phyloP scores from a whole-genome alignment of 2,113 vertebrate genomes.

The Ictidomys tridecemlineatus region DNA sequence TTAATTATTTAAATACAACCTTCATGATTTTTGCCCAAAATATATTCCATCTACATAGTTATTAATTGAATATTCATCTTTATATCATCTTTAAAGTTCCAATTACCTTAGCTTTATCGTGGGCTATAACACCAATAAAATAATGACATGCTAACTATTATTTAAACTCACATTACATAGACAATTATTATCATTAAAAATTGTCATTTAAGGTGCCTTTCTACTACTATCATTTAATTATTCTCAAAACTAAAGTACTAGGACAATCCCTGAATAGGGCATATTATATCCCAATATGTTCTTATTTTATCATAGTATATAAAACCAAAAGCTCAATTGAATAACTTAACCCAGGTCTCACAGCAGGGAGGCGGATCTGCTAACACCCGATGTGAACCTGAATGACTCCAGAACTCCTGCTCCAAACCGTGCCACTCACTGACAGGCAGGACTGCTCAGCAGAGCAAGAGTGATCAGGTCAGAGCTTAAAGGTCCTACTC shows the following conservation, averaged over 20 bases:
- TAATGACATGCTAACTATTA: background rate
- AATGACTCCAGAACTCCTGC: background rate
- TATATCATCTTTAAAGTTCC: constrained; percentile 22
- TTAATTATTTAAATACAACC: background rate
- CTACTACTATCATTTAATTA: constrained; percentile 47
- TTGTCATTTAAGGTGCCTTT: background rate
- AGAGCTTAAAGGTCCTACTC: background rate
- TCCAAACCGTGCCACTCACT: background rate
- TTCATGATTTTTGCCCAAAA: constrained; percentile 30
- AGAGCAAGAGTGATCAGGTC: background rate
- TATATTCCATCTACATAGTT: background rate
- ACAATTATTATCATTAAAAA: background rate
- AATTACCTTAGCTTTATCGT: background rate
- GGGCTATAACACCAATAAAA: background rate
- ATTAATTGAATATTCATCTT: constrained; percentile 13
- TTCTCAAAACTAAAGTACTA: background rate
- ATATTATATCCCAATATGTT: background rate
- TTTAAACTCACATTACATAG: background rate
- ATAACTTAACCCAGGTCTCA: background rate
- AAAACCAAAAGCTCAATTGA: background rate
- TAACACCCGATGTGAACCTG: background rate
- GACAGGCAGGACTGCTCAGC: background rate
- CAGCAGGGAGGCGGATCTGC: background rate
- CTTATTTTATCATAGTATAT: background rate
- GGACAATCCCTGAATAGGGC: background rate